A percentile compares a stretch with the other conserved stretches of the same genome.
Conservation (phyloP, 2,797 vertebrate genomes). For the Ispidina picta region DNA sequence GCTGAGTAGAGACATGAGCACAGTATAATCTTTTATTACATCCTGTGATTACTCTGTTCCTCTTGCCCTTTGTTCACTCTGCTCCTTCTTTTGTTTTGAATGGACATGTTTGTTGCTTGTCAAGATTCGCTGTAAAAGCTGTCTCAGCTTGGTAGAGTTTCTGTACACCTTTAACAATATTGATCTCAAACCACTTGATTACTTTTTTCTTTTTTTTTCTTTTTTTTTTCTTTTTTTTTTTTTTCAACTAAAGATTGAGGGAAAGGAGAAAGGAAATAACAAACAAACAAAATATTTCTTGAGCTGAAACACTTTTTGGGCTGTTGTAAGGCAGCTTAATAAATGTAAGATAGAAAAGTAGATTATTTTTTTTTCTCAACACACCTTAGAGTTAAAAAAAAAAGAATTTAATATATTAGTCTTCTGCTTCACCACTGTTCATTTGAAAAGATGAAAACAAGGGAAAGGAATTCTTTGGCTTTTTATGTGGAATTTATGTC, state of each 20-base stretch:
- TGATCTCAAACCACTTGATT: not conserved
- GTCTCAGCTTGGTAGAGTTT: not conserved
- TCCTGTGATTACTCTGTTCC: constrained; percentile 8
- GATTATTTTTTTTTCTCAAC: not conserved
- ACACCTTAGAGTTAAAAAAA: not conserved
- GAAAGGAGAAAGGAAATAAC: not conserved
- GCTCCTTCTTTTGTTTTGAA: constrained; percentile 25
- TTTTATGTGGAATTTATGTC: not conserved
- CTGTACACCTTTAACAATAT: constrained; percentile 11
- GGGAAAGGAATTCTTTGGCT: not conserved
- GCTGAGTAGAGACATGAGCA: not conserved
- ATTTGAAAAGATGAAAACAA: not conserved
- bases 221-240: too few species aligned
- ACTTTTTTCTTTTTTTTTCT: not conserved
- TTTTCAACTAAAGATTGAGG: not conserved
- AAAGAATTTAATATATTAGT: not conserved
- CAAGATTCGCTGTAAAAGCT: not conserved
- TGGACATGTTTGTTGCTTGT: constrained; percentile 20
- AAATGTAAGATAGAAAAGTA: not conserved
- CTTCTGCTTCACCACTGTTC: fast-evolving
- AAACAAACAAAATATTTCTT: not conserved
- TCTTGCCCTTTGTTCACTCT: not conserved
- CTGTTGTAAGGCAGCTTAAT: not conserved
- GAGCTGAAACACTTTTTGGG: not conserved
- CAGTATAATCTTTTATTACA: constrained; percentile 33